A percentile compares a stretch with the other conserved stretches of the same genome.
These are phyloP conservation scores for Balaenoptera acutorostrata DNA, from an alignment of 2,113 vertebrate genomes.

Conservation along the genomic window DNA sequence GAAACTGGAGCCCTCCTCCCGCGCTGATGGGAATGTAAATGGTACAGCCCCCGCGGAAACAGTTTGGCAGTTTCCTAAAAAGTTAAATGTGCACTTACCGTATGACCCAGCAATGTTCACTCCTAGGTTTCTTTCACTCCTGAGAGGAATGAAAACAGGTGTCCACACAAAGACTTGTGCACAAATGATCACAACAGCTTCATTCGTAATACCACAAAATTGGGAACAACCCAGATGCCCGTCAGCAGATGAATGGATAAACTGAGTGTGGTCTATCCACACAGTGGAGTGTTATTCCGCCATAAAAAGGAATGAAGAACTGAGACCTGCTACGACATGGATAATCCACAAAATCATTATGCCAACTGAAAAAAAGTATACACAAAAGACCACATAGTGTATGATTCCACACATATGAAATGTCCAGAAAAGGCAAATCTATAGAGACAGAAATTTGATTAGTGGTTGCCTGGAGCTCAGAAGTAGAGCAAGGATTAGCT, in stretches of 20 bases:
- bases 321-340: fast-evolving
- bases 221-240: background rate
- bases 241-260: background rate
- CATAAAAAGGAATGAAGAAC: background rate
- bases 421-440: background rate
- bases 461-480: background rate
- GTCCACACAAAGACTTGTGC: background rate
- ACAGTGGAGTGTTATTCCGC: background rate
- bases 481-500: background rate
- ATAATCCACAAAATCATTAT: background rate
- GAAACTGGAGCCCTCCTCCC: background rate
- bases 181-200: background rate
- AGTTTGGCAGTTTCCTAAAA: background rate
- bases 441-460: background rate
- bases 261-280: background rate
- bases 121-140: background rate
- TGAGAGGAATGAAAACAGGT: background rate
- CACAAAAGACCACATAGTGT: background rate
- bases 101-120: background rate
- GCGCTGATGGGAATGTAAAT: background rate
- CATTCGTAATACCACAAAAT: background rate
- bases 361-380: background rate
- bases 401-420: background rate
- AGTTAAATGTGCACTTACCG: background rate
- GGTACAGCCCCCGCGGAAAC: background rate